A percentile compares a stretch with the other conserved stretches of the same genome.
Conservation (phyloP, 2,113 vertebrate genomes). For the Cavia porcellus region DNA sequence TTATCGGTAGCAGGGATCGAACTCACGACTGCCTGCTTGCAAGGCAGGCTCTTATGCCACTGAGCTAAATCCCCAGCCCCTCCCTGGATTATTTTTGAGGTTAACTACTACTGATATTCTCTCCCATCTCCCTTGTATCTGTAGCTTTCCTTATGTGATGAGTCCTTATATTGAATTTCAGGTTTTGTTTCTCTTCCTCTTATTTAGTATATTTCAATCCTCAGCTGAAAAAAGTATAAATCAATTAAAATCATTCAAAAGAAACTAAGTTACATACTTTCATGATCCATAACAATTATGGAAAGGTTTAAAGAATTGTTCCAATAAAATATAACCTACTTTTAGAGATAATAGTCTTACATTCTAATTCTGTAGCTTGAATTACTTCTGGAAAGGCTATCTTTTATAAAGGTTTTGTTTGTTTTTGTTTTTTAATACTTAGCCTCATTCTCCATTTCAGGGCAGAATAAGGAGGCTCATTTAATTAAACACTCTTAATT, state of each 20-base stretch:
- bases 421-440: constrained; percentile 3
- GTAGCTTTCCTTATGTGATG: neutral
- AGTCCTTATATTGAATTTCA: neutral
- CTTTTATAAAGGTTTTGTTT: neutral
- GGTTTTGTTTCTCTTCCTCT: neutral
- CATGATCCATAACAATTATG: neutral
- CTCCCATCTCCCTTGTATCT: fast-evolving
- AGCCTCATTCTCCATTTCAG: neutral
- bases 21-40: too few species aligned
- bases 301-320: constrained; percentile 34
- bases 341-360: constrained; percentile 13
- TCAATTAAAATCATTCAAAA: constrained; percentile 8
- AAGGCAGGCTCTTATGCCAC: too few species aligned
- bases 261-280: neutral
- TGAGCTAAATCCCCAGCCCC: too few species aligned
- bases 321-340: neutral
- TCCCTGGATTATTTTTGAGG: neutral
- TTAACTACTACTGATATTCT: neutral
- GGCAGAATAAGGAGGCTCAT: constrained; percentile 55
- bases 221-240: neutral
- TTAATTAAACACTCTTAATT: constrained; percentile 45
- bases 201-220: constrained; percentile 24
- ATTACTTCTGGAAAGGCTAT: neutral
- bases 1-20: too few species aligned
- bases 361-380: constrained; percentile 33